Conservation (phyloP, 1,140 invertebrate species). For the Orussus abietinus region DNA sequence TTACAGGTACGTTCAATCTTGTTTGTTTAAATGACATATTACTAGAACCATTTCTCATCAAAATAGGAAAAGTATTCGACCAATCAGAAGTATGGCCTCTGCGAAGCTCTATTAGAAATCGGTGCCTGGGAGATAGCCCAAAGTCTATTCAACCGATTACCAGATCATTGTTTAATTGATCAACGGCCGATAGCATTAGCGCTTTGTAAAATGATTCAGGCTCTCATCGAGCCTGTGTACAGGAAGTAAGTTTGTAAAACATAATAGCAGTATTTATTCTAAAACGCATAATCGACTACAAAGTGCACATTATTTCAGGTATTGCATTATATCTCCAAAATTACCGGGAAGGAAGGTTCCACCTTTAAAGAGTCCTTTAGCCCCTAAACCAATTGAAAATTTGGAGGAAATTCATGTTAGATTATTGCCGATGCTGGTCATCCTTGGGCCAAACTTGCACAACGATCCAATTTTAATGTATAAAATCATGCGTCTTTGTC, state of each 20-base stretch:
- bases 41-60: slow-evolving; percentile 22
- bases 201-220: slow-evolving; percentile 77
- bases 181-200: slow-evolving; percentile 75
- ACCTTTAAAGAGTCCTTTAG: slow-evolving; percentile 57
- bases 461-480: slow-evolving; percentile 85
- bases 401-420: slow-evolving; percentile 73
- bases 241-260: slow-evolving; percentile 59
- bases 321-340: slow-evolving; percentile 69
- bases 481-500: slow-evolving; percentile 71
- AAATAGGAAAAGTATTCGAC: slow-evolving; percentile 61
- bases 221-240: slow-evolving; percentile 86
- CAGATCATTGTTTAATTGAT: slow-evolving; percentile 75
- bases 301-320: slow-evolving; percentile 59
- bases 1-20: slow-evolving; percentile 46
- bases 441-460: slow-evolving; percentile 84
- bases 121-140: slow-evolving; percentile 87
- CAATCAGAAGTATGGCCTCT: slow-evolving; percentile 93
- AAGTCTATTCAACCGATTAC: slow-evolving; percentile 74
- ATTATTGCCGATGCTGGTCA: slow-evolving; percentile 82
- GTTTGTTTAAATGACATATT: slow-evolving; percentile 1
- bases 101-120: slow-evolving; percentile 81
- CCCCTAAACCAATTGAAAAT: slow-evolving; percentile 58
- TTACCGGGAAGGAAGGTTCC: slow-evolving; percentile 60
- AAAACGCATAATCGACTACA: no score
- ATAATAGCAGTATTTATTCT: slow-evolving; percentile 9